These are phyloP conservation scores for Malurus cyaneus DNA, from an alignment of 2,113 vertebrate genomes.

Conservation along the genomic window DNA sequence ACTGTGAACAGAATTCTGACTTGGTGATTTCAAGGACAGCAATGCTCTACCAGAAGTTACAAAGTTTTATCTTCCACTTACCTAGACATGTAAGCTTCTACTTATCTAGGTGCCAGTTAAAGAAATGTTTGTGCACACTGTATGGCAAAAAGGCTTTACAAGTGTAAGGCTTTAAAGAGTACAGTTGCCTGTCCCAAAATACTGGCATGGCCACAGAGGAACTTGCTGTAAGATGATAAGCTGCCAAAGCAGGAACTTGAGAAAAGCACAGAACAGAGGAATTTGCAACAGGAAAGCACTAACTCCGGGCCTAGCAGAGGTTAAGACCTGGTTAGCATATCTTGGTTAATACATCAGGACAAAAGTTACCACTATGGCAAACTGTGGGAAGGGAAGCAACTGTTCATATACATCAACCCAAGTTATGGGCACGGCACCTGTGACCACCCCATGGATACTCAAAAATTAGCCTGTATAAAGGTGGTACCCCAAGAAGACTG, in stretches of 20 bases:
- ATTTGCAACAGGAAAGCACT: neutral
- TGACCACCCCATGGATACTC: neutral
- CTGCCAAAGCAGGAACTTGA: neutral
- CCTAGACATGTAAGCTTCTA: neutral
- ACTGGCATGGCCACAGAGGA: neutral
- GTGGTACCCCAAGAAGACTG: neutral
- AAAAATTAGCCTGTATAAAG: neutral
- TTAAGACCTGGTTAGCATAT: accelerated
- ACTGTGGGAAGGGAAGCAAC: neutral
- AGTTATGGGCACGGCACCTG: neutral
- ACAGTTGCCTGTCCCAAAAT: neutral
- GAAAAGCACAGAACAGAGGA: neutral
- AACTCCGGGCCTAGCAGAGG: neutral
- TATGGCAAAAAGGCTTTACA: neutral
- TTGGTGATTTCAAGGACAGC: neutral
- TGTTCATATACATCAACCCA: neutral
- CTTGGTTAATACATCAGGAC: neutral
- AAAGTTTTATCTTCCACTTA: neutral
- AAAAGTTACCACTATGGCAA: neutral
- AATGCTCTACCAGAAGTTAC: neutral
- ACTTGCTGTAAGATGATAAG: neutral
- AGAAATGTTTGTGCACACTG: neutral
- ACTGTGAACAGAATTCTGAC: neutral
- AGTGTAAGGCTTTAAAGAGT: neutral
- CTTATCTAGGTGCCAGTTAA: neutral